Evolutionary conservation across 2,888 invertebrate genomes (phyloP).

Genomic region (Phania funesta): DNA sequence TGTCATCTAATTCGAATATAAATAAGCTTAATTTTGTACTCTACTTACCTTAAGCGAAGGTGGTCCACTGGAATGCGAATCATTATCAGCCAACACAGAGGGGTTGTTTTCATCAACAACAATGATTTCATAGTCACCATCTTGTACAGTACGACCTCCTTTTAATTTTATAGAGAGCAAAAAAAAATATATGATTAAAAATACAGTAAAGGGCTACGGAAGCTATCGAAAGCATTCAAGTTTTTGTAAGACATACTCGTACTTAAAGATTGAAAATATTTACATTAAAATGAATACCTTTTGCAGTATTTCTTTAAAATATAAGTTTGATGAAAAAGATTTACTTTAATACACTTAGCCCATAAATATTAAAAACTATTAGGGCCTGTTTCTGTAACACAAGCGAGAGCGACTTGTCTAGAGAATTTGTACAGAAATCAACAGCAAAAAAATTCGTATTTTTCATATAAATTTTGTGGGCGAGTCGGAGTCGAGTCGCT

Average conservation of each 20-base stretch:
- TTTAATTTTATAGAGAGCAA: slow-evolving; percentile 31
- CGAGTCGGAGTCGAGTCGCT: too few relatives aligned
- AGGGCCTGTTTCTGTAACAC: too few relatives aligned
- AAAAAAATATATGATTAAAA: background rate
- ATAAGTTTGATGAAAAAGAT: too few relatives aligned
- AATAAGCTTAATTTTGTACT: background rate
- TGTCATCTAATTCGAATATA: background rate
- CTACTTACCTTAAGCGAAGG: slow-evolving; percentile 90
- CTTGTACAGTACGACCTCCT: slow-evolving; percentile 83
- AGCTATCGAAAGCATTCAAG: background rate
- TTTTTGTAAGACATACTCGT: background rate
- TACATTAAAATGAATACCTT: background rate
- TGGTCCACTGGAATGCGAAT: slow-evolving; percentile 87
- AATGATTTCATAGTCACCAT: slow-evolving; percentile 93
- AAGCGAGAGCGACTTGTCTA: too few relatives aligned
- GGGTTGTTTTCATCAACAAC: slow-evolving; percentile 95
- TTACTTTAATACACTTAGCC: too few relatives aligned
- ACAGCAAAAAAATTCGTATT: too few relatives aligned
- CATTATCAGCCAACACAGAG: slow-evolving; percentile 88
- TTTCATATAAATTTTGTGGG: too few relatives aligned
- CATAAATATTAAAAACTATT: too few relatives aligned
- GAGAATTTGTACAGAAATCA: too few relatives aligned
- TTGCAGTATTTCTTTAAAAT: too few relatives aligned
- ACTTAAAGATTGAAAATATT: background rate
- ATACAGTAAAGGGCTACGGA: background rate